phyloP scores from a whole-genome alignment of 1,140 invertebrate species.

The Drosophila dunni region DNA sequence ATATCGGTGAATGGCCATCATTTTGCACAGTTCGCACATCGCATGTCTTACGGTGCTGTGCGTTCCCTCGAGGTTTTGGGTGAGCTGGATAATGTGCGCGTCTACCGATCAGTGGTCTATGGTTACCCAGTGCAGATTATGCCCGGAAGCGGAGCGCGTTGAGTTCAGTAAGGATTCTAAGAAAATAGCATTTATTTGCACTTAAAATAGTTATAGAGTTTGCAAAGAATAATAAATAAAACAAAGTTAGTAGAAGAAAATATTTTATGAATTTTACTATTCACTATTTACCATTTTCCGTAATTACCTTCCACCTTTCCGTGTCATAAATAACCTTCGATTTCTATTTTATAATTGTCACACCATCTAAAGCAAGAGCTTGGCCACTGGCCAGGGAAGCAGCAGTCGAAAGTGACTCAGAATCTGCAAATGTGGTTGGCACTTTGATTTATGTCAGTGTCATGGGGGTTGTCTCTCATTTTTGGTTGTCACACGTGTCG shows the following conservation, averaged over 20 bases:
- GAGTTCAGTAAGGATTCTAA: too few species aligned
- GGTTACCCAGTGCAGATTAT: constrained; percentile 83
- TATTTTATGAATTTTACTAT: too few species aligned
- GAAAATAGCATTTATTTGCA: too few species aligned
- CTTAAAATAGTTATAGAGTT: too few species aligned
- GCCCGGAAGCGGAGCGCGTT: background rate
- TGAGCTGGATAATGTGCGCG: constrained; percentile 85
- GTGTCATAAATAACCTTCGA: background rate
- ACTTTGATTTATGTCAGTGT: constrained; percentile 50
- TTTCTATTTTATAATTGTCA: background rate
- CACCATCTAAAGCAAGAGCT: constrained; percentile 18
- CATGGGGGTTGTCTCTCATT: constrained; percentile 10
- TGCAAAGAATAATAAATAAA: too few species aligned
- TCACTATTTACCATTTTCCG: too few species aligned
- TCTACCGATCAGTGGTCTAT: constrained; percentile 80
- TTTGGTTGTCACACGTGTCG: constrained; percentile 59
- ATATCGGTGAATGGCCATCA: constrained; percentile 90
- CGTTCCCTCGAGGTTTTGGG: constrained; percentile 87
- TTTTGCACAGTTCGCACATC: constrained; percentile 88
- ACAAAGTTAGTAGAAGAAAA: background rate
- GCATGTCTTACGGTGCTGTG: constrained; percentile 86
- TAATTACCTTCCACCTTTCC: background rate
- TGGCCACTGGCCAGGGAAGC: background rate
- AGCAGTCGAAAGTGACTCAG: constrained; percentile 14
- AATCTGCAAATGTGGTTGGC: constrained; percentile 10